A percentile compares a stretch with the other conserved stretches of the same genome.
Conservation (phyloP, 2,113 vertebrate species). For the Neodon shergylaensis region DNA sequence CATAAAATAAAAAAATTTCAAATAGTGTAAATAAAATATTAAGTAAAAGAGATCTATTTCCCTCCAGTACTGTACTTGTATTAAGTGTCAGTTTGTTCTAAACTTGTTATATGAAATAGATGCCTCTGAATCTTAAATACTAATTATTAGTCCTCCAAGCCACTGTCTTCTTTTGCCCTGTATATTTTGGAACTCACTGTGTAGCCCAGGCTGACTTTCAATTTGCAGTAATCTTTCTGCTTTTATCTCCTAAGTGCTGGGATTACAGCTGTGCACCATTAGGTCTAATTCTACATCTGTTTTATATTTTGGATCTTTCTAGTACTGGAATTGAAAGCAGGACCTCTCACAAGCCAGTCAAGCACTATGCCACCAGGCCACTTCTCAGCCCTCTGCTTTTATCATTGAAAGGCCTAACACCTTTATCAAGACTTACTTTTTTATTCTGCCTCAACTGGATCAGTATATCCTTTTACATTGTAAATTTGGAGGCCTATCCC, state of each 20-base stretch:
- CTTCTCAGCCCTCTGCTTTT: neutral
- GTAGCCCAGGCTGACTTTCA: too few species aligned
- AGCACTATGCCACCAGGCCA: neutral
- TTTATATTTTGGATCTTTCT: neutral
- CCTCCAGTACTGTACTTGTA: neutral
- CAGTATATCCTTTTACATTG: neutral
- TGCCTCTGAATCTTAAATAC: slow-evolving; percentile 32
- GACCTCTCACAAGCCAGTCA: neutral
- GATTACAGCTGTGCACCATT: neutral
- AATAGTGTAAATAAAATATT: neutral
- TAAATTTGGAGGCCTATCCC: neutral
- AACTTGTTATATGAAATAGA: slow-evolving; percentile 23
- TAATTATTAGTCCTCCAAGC: neutral
- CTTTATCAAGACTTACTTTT: slow-evolving; percentile 21
- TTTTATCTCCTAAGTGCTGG: neutral
- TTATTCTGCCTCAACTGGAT: neutral
- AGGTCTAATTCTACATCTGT: neutral
- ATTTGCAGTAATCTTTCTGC: neutral
- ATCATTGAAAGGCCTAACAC: neutral
- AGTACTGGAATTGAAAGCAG: neutral
- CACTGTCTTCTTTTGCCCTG: neutral
- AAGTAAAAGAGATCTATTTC: neutral
- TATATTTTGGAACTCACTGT: neutral
- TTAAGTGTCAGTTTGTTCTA: slow-evolving; percentile 42
- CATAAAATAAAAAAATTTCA: neutral